Percentiles rank a stretch among this genome's conserved stretches.
Evolutionary conservation across 2,797 vertebrate genomes (phyloP).

Genomic region (Falco novaeseelandiae): DNA sequence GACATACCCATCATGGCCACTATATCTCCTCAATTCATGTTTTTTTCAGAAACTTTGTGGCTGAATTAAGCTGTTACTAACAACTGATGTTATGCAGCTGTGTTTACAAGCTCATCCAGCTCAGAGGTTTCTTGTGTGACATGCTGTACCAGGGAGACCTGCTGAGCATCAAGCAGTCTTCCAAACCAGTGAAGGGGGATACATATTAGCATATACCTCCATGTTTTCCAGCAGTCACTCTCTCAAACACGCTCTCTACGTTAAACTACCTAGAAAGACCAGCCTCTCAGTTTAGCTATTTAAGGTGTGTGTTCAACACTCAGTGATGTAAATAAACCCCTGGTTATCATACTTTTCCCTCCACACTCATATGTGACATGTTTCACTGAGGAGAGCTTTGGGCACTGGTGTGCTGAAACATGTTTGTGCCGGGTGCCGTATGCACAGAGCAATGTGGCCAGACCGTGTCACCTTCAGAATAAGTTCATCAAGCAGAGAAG

Average conservation of each 20-base stretch:
- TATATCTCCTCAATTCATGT: background rate
- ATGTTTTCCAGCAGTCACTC: background rate
- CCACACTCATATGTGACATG: fast-evolving
- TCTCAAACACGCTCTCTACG: background rate
- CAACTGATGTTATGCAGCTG: background rate
- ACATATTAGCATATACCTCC: background rate
- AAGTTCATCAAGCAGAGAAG: background rate
- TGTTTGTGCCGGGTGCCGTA: background rate
- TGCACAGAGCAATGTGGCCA: background rate
- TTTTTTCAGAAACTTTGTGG: background rate
- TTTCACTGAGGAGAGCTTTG: background rate
- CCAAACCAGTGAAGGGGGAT: background rate
- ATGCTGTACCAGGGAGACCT: background rate
- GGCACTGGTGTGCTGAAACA: background rate
- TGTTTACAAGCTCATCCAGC: background rate
- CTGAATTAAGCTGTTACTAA: background rate
- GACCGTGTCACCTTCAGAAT: background rate
- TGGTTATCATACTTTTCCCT: background rate
- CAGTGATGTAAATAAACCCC: background rate
- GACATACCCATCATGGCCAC: background rate
- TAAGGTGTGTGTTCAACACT: background rate
- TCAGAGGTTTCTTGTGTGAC: background rate
- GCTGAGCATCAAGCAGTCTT: background rate
- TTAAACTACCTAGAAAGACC: background rate
- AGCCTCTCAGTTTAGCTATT: background rate